Conservation (phyloP, 2,113 vertebrate genomes). For the Geococcyx californianus region DNA sequence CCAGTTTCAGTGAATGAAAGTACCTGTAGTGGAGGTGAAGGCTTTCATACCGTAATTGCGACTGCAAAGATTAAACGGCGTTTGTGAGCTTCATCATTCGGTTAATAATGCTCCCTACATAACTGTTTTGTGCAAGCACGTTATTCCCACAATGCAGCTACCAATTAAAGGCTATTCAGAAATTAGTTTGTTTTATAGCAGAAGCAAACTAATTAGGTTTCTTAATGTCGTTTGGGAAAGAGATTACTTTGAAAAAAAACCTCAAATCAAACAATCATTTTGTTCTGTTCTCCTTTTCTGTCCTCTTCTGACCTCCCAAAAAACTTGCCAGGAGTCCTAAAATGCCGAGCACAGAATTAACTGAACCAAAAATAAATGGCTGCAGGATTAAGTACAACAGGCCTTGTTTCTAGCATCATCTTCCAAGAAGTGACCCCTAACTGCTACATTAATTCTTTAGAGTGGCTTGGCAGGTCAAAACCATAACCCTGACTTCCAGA, state of each 20-base stretch:
- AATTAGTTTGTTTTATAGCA: conserved; percentile 25
- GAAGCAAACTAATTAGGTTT: conserved; percentile 14
- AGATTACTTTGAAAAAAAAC: not conserved
- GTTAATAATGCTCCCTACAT: conserved; percentile 1
- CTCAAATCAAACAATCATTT: not conserved
- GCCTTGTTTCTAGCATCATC: not conserved
- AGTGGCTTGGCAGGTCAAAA: not conserved
- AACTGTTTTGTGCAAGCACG: not conserved
- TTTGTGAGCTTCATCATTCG: not conserved
- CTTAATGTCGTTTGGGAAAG: not conserved
- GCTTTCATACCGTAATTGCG: not conserved
- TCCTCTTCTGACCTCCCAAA: conserved; percentile 15
- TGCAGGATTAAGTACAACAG: not conserved
- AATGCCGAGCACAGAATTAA: not conserved
- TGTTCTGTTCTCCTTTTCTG: conserved; percentile 11
- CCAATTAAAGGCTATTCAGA: not conserved
- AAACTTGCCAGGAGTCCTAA: not conserved
- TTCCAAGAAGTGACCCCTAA: not conserved
- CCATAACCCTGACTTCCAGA: not conserved
- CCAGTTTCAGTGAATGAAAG: not conserved
- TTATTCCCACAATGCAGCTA: not conserved
- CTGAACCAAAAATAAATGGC: not conserved
- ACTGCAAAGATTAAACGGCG: not conserved
- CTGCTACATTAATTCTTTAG: not conserved
- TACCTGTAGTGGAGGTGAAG: not conserved